Percentiles rank a stretch among this genome's conserved stretches.
These are phyloP conservation scores for Melinaea menophilus DNA, from an alignment of 2,888 invertebrate species.

Conservation along the genomic window DNA sequence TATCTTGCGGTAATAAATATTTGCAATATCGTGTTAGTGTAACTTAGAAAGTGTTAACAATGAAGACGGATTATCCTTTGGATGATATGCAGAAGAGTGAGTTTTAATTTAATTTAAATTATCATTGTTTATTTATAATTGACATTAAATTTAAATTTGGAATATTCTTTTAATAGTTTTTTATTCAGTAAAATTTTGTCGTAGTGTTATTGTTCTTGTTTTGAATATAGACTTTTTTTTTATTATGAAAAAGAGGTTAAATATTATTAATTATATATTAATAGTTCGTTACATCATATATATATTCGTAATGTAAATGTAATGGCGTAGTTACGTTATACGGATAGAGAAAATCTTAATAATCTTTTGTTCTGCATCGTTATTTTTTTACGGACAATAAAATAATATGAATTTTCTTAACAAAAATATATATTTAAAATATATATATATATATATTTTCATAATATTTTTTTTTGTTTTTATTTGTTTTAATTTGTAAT, in stretches of 20 bases:
- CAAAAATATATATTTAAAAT: too few relatives aligned
- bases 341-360: background rate
- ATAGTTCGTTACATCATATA: background rate
- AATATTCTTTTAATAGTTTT: too few relatives aligned
- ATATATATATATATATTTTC: too few relatives aligned
- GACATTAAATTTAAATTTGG: too few relatives aligned
- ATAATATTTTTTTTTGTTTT: too few relatives aligned
- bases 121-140: too few relatives aligned
- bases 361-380: background rate
- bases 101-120: constrained; percentile 35
- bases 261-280: background rate
- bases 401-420: background rate
- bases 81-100: constrained; percentile 76
- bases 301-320: background rate
- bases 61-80: constrained; percentile 77
- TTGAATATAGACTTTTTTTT: too few relatives aligned
- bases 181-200: too few relatives aligned
- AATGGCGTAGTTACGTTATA: constrained; percentile 1
- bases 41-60: constrained; percentile 62
- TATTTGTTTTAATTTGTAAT: too few relatives aligned
- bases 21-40: constrained; percentile 48
- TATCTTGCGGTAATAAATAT: constrained; percentile 51
- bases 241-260: background rate
- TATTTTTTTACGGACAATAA: background rate
- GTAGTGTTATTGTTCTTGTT: too few relatives aligned